Conservation (phyloP, 2,797 vertebrate genomes). For the Limnodromus scolopaceus region DNA sequence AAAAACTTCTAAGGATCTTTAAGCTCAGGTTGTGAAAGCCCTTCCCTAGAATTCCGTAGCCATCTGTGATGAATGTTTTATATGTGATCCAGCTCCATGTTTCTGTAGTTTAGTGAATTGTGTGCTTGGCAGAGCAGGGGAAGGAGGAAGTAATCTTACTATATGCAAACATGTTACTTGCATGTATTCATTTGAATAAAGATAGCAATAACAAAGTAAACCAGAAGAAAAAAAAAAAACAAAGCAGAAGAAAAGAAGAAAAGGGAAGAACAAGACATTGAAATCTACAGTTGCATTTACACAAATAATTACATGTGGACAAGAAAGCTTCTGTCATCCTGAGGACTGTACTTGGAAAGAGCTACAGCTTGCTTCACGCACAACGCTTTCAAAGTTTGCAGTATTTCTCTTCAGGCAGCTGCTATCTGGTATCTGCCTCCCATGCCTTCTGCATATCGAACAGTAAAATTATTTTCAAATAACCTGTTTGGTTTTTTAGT, state of each 20-base stretch:
- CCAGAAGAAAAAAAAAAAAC: background rate
- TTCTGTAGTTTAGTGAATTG: background rate
- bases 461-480: background rate
- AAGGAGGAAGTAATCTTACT: constrained; percentile 19
- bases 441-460: background rate
- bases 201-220: constrained; percentile 4
- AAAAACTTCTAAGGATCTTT: background rate
- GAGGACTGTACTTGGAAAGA: background rate
- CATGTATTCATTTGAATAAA: background rate
- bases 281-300: background rate
- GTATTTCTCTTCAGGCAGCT: background rate
- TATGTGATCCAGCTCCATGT: background rate
- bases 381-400: background rate
- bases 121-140: background rate
- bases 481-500: background rate
- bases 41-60: background rate
- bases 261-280: background rate
- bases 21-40: background rate
- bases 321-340: background rate
- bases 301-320: background rate
- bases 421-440: background rate
- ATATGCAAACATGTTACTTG: constrained; percentile 21
- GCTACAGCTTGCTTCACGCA: background rate
- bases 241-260: background rate
- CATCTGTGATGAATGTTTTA: background rate